Base-by-base conservation (phyloP, 2,113 vertebrate genomes). In the Gavia stellata region DNA sequence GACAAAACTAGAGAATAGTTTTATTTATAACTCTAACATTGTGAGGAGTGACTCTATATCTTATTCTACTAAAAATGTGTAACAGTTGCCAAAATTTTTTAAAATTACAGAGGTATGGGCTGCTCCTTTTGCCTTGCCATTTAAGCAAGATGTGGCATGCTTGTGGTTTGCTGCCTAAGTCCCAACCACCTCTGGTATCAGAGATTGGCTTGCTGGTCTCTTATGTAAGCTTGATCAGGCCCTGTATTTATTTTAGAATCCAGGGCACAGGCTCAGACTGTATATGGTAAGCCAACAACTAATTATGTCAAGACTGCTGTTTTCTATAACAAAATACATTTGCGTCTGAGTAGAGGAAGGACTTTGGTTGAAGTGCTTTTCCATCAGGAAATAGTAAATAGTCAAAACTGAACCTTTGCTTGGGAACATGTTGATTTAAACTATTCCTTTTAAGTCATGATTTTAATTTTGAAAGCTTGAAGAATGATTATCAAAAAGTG, bases 181-280 rank as follows among this genome's bases (percentile, higher is more conserved):
- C 50, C 42, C 67, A 75, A 7, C 38, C 55, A 40, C 33, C 47
- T 47, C 65, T 52, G 66, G 17, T 47, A 11, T 10, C 26, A 8
- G 29, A 78, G 78, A 9, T 7, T 47, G 55, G n/a, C 68, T 81
- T 63, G 20, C 72, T 84, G 88, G 34, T 50, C 50, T 85, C 79
- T 86, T 58, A 53, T 1, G 14, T 74, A 93, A 94, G 55, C 16
- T 61, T 86, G 17, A 40, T 70, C 79, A 74, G 81, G 36, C 55
- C 81, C 71, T 85, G 72, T 50, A 59, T 74, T 95, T 90, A 55
- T 79, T 95, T 92, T 55, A 74, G 80, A 95, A 94, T 52, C 68
- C 79, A 84, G 72, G 79, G 47, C 68, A 71, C 71, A 66, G 85
- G 38, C 75, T 83, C 58, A 70, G 45, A 10, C 67, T 84, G 47